phyloP scores from a whole-genome alignment of 2,797 vertebrate species.

The Propithecus perrieri region DNA sequence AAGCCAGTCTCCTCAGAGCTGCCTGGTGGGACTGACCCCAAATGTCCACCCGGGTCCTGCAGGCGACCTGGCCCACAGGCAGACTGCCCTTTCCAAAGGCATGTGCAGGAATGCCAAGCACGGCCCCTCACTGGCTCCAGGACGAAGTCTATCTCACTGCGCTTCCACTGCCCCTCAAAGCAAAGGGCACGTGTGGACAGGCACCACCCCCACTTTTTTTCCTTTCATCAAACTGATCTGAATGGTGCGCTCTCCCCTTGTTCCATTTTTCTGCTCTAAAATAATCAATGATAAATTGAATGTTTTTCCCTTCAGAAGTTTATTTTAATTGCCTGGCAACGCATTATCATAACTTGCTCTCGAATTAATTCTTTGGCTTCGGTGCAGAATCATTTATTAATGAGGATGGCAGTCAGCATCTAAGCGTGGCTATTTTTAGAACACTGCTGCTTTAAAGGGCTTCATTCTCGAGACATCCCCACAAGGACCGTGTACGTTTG shows the following conservation, averaged over 20 bases:
- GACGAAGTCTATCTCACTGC: neutral
- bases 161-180: no score
- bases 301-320: neutral
- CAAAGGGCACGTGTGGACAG: fast-evolving
- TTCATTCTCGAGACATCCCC: constrained; percentile 11
- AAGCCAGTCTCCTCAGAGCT: neutral
- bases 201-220: neutral
- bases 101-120: neutral
- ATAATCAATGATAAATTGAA: constrained; percentile 12
- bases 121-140: neutral
- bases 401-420: constrained; percentile 1
- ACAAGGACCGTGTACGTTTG: neutral
- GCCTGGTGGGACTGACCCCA: neutral
- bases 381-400: constrained; percentile 43
- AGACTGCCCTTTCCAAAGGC: neutral
- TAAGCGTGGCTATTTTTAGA: constrained; percentile 56
- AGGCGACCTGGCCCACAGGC: neutral
- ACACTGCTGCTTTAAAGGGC: neutral
- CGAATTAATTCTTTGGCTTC: constrained; percentile 70
- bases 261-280: constrained; percentile 35
- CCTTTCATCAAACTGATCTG: neutral
- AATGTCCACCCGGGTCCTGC: neutral
- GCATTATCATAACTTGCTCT: constrained; percentile 61
- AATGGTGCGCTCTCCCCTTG: neutral
- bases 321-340: constrained; percentile 73